Evolutionary conservation across 2,113 vertebrate genomes (phyloP), one percentile per base, ranked within the genome.

Genomic region (Psittacus erithacus): DNA sequence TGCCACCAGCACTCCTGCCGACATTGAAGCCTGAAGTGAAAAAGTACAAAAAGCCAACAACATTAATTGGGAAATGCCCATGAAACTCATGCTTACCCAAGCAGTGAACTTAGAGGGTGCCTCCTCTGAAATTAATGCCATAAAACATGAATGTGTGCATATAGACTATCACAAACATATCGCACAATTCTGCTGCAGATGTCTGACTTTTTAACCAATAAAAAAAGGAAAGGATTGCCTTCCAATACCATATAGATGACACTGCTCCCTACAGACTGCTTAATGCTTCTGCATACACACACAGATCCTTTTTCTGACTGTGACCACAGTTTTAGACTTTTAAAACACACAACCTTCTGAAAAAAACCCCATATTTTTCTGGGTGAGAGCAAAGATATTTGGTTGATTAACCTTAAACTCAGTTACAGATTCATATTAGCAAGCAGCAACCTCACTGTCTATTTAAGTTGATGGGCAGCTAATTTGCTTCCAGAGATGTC

Each of bases 1-100:
- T 98, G 52, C 99, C 99, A 0, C 99, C 99, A 5, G 99, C 99
- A 5, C 98, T 99, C 76, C 99, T 98, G 88, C 99, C 99, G 3
- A 99, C 99, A 6, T 99, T 99, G 97, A 99, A 99, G 31, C 99
- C 99, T 99, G 39, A 4, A 1, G 27, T 1, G 3, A 23, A 44
- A 57, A 68, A 83, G 83, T 23, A 90, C 2, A 90, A 78, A 49
- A 78, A 63, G 78, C 8, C 79, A 74, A 55, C 35, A 33, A 4
- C 0, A 9, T 78, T 50, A 83, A 18, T 2, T 44, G 6, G 35
- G 23, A 55, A 86, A 35, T 0, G 12, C 17, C 25, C 20, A 11
- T 3, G 27, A 65, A 50, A 18, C 43, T 62, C 47, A 6, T 13
- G 53, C 49, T 22, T n/a, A 29, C 11, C 44, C n/a, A 62, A 20